A percentile compares a stretch with the other conserved stretches of the same genome.
These are phyloP conservation scores for Apis florea DNA, from an alignment of 1,140 invertebrate genomes.

Conservation along the genomic window DNA sequence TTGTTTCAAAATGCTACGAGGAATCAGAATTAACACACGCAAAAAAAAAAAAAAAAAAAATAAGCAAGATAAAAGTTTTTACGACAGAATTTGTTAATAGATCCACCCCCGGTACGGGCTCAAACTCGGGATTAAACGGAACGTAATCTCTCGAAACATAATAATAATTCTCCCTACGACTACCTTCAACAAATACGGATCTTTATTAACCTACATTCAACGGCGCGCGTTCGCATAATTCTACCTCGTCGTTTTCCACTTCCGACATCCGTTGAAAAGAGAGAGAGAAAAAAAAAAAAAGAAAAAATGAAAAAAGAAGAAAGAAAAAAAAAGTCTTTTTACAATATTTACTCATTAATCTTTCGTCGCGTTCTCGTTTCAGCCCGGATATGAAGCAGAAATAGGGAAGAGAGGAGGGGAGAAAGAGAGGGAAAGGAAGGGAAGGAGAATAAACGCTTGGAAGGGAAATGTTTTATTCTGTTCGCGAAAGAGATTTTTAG, in stretches of 20 bases:
- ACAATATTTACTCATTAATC: slow-evolving; percentile 21
- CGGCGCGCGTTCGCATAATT: neutral
- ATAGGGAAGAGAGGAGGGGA: neutral
- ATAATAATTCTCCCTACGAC: neutral
- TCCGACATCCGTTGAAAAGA: neutral
- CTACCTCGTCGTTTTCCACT: neutral
- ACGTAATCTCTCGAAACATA: too few species aligned
- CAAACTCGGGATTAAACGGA: neutral
- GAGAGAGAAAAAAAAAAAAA: too few species aligned
- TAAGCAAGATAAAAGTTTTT: too few species aligned
- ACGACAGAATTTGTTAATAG: too few species aligned
- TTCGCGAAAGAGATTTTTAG: neutral
- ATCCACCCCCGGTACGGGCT: too few species aligned
- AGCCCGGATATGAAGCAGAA: neutral
- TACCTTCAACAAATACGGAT: slow-evolving; percentile 5
- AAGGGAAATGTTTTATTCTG: neutral
- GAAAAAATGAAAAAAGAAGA: too few species aligned
- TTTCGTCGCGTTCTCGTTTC: neutral
- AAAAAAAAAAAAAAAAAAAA: too few species aligned
- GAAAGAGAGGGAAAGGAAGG: neutral
- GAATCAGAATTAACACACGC: too few species aligned
- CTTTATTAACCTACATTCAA: slow-evolving; percentile 12
- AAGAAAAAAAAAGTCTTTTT: neutral
- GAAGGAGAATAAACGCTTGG: neutral
- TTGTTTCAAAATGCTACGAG: too few species aligned